A percentile compares a stretch with the other conserved stretches of the same genome.
Conservation (phyloP, 2,888 invertebrate genomes). For the Adela reaumurella region DNA sequence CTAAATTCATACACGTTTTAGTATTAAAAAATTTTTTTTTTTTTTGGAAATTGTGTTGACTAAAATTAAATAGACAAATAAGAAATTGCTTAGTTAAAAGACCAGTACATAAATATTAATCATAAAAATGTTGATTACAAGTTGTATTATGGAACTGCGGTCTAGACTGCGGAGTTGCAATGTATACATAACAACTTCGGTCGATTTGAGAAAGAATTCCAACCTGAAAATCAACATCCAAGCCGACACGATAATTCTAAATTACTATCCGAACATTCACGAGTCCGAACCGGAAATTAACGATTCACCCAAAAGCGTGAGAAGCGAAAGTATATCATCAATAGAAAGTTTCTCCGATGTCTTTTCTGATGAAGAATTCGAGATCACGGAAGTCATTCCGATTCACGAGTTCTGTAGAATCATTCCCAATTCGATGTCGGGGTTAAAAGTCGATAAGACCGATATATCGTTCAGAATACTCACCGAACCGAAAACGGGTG, state of each 20-base stretch:
- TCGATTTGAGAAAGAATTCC: constrained; percentile 36
- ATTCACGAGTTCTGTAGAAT: constrained; percentile 39
- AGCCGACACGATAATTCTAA: constrained; percentile 38
- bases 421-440: constrained; percentile 50
- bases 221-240: constrained; percentile 47
- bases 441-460: constrained; percentile 42
- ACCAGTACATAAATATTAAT: neutral
- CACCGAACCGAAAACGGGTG: constrained; percentile 41
- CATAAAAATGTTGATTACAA: constrained; percentile 42
- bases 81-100: too few relatives aligned
- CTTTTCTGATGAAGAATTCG: constrained; percentile 36
- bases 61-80: too few relatives aligned
- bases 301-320: constrained; percentile 15
- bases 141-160: constrained; percentile 57
- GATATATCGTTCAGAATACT: constrained; percentile 45
- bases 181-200: constrained; percentile 50
- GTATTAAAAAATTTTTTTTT: too few relatives aligned
- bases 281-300: too few relatives aligned
- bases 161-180: constrained; percentile 59
- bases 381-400: constrained; percentile 29
- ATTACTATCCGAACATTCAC: constrained; percentile 27
- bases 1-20: too few relatives aligned
- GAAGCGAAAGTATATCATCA: constrained; percentile 42
- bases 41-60: too few relatives aligned
- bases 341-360: constrained; percentile 46